These are phyloP conservation scores for Artibeus jamaicensis DNA, from an alignment of 2,797 vertebrate species.

Conservation along the genomic window DNA sequence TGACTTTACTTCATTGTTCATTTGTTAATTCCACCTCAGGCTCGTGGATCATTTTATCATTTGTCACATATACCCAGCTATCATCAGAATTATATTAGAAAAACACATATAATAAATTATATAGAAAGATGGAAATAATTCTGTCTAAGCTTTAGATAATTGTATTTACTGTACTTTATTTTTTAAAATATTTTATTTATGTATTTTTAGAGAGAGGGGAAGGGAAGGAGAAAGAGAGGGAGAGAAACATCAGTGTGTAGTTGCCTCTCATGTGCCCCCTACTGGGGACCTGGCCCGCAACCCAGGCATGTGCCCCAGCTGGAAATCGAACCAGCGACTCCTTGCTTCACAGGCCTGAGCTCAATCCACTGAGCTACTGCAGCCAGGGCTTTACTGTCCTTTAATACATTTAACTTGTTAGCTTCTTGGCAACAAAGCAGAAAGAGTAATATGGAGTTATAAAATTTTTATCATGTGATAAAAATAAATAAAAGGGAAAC, in stretches of 20 bases:
- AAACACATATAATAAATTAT: constrained; percentile 44
- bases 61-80: neutral
- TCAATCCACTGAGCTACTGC: no score
- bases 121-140: constrained; percentile 50
- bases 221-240: no score
- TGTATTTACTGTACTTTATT: neutral
- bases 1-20: neutral
- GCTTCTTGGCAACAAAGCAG: constrained; percentile 40
- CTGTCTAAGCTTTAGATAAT: constrained; percentile 23
- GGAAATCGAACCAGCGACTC: no score
- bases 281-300: no score
- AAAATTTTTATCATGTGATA: constrained; percentile 24
- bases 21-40: constrained; percentile 7
- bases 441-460: neutral
- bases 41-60: constrained; percentile 31
- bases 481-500: constrained; percentile 48
- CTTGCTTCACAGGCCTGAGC: no score
- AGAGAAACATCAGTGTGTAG: no score
- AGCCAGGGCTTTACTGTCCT: neutral
- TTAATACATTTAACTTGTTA: constrained; percentile 17
- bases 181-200: no score
- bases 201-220: no score
- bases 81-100: constrained; percentile 19
- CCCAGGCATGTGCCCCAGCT: no score
- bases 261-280: no score